These are phyloP conservation scores for Agonum fuliginosum DNA, from an alignment of 2,888 invertebrate genomes.

Conservation along the genomic window DNA sequence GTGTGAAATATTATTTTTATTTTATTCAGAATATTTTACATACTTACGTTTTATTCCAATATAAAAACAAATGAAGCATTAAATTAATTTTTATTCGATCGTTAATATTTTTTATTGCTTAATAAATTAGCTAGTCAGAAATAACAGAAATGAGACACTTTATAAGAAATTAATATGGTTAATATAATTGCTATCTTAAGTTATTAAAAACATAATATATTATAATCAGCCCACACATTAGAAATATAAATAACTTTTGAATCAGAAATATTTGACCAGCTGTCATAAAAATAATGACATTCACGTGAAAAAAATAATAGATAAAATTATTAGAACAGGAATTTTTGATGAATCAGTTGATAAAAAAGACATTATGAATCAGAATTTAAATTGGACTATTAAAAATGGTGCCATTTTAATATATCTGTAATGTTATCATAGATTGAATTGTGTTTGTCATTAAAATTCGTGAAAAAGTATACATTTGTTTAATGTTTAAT, in stretches of 20 bases:
- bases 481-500: no score
- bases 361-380: no score
- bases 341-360: neutral
- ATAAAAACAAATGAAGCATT: conserved; percentile 17
- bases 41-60: conserved; percentile 2
- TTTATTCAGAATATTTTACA: no score
- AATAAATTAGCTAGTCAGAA: conserved; percentile 9
- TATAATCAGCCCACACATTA: no score
- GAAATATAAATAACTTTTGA: no score
- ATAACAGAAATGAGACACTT: conserved; percentile 25
- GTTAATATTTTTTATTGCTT: conserved; percentile 4
- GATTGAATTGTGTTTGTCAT: no score
- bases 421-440: no score
- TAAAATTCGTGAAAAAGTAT: no score
- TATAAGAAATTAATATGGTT: conserved; percentile 16
- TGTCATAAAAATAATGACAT: neutral
- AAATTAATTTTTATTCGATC: conserved; percentile 34
- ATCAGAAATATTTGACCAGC: neutral
- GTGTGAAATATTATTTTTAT: neutral
- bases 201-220: neutral
- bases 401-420: neutral
- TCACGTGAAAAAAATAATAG: neutral
- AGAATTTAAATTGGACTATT: neutral
- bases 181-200: conserved; percentile 26
- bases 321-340: neutral